These are phyloP conservation scores for Camelus bactrianus DNA, from an alignment of 2,113 vertebrate species.

Conservation along the genomic window DNA sequence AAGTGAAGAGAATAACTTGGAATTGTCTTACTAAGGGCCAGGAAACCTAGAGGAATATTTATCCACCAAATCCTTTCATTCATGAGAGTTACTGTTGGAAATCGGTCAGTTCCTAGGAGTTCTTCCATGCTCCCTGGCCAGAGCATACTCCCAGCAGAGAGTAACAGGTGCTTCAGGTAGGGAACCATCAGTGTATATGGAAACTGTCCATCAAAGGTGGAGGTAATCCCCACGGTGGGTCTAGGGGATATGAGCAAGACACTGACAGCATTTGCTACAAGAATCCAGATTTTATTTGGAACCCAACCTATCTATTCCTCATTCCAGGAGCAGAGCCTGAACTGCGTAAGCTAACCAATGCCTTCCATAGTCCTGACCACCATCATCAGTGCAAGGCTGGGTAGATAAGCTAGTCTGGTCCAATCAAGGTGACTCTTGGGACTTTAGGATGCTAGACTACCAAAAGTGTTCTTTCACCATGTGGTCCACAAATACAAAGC, in stretches of 20 bases:
- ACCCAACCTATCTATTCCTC: neutral
- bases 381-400: neutral
- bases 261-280: neutral
- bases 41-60: neutral
- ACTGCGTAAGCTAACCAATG: neutral
- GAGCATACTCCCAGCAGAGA: neutral
- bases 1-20: neutral
- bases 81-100: neutral
- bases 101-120: neutral
- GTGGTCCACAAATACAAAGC: neutral
- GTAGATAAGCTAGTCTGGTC: neutral
- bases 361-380: neutral
- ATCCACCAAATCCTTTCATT: neutral
- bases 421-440: neutral
- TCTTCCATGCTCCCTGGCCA: neutral
- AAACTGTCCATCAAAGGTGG: neutral
- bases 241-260: neutral
- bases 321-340: neutral
- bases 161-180: neutral
- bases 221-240: neutral
- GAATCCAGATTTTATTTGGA: neutral
- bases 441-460: neutral
- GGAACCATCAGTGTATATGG: neutral
- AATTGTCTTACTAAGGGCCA: neutral
- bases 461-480: neutral